Percentiles rank a stretch among this genome's conserved stretches.
Evolutionary conservation across 2,888 invertebrate genomes (phyloP).

Genomic region (Lomographa bimaculata): DNA sequence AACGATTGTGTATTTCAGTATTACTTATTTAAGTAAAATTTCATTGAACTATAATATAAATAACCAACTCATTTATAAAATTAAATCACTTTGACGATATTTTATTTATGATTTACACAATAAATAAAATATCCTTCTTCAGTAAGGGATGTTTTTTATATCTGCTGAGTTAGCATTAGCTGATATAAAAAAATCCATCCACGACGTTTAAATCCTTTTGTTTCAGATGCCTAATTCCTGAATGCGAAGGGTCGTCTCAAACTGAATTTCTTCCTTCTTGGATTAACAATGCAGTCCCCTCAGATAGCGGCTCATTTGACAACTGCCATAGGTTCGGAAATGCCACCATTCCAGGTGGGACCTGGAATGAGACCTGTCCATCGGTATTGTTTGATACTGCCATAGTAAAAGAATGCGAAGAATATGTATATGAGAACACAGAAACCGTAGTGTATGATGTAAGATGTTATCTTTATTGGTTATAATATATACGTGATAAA

Average conservation of each 20-base stretch:
- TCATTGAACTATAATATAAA: too few species aligned
- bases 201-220: too few species aligned
- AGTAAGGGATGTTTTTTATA: too few species aligned
- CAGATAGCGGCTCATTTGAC: conserved; percentile 48
- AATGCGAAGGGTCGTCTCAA: conserved; percentile 46
- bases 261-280: conserved; percentile 61
- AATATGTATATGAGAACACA: conserved; percentile 57
- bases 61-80: too few species aligned
- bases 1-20: too few species aligned
- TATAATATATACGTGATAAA: background rate
- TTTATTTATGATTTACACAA: too few species aligned
- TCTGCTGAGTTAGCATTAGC: too few species aligned
- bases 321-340: conserved; percentile 69
- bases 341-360: conserved; percentile 9
- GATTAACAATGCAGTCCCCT: conserved; percentile 71
- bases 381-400: conserved; percentile 49
- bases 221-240: conserved; percentile 40
- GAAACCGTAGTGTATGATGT: conserved; percentile 47
- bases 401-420: conserved; percentile 44
- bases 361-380: conserved; percentile 43
- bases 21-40: too few species aligned
- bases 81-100: too few species aligned
- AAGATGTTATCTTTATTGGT: conserved; percentile 16
- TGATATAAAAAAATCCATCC: too few species aligned
- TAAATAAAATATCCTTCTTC: too few species aligned